These are phyloP conservation scores for Atherinomorus stipes DNA, from an alignment of 2,113 vertebrate genomes.

Conservation along the genomic window DNA sequence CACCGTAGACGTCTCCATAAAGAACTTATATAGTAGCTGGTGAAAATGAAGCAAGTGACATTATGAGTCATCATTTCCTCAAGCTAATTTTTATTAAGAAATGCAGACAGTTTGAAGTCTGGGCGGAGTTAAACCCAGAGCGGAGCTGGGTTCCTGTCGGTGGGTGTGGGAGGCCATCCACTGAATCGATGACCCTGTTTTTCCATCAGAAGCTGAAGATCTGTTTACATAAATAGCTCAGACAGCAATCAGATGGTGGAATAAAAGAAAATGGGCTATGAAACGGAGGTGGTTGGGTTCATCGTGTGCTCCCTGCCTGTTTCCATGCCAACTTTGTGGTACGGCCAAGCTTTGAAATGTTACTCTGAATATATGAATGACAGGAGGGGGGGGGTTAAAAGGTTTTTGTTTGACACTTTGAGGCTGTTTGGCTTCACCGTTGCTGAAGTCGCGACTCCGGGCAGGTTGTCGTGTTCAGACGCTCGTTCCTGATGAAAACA, in stretches of 20 bases:
- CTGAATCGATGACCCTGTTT: neutral
- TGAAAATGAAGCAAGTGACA: too few relatives aligned
- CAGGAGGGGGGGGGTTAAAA: neutral
- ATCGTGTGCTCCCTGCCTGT: constrained; percentile 65
- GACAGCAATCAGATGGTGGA: constrained; percentile 14
- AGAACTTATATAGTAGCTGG: too few relatives aligned
- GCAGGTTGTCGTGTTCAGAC: too few relatives aligned
- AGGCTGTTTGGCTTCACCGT: constrained; percentile 15
- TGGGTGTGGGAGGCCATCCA: too few relatives aligned
- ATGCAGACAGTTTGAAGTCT: too few relatives aligned
- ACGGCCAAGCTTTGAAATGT: constrained; percentile 44
- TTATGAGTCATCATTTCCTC: too few relatives aligned
- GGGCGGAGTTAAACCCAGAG: too few relatives aligned
- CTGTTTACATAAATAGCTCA: neutral
- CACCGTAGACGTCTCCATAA: too few relatives aligned
- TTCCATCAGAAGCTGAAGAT: neutral
- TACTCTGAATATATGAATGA: constrained; percentile 54
- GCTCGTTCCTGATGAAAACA: too few relatives aligned
- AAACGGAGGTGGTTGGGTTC: constrained; percentile 60
- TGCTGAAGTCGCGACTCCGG: too few relatives aligned
- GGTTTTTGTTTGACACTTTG: constrained; percentile 10
- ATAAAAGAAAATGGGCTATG: constrained; percentile 44
- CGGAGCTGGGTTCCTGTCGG: too few relatives aligned
- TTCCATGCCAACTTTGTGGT: constrained; percentile 74
- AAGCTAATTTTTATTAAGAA: too few relatives aligned